phyloP scores from a whole-genome alignment of 2,888 invertebrate species.

The Bugulina stolonifera region DNA sequence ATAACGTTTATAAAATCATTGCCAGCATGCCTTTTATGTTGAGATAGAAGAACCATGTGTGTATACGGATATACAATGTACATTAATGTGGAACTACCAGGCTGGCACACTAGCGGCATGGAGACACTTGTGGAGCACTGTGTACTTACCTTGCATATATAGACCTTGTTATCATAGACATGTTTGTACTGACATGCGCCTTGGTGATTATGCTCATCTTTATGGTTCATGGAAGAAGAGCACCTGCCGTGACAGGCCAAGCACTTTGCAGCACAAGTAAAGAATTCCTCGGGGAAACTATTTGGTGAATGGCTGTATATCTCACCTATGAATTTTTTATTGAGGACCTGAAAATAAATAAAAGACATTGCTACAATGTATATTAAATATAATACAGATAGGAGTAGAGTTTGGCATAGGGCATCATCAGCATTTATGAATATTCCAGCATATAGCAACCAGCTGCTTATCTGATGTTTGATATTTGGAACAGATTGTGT shows the following conservation, averaged over 20 bases:
- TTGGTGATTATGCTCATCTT: slow-evolving; percentile 43
- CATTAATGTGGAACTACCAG: no score
- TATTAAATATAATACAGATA: neutral
- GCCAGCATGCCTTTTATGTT: no score
- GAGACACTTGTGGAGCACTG: no score
- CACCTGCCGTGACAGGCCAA: slow-evolving; percentile 62
- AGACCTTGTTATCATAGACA: slow-evolving; percentile 63
- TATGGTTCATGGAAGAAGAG: slow-evolving; percentile 52
- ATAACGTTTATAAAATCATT: no score
- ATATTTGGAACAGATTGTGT: no score
- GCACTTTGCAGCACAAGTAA: slow-evolving; percentile 68
- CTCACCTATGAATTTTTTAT: slow-evolving; percentile 69
- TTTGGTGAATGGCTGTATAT: slow-evolving; percentile 60
- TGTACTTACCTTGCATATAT: slow-evolving; percentile 48
- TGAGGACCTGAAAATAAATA: slow-evolving; percentile 58
- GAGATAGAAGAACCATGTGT: no score
- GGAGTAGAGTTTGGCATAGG: no score
- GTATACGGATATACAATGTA: no score
- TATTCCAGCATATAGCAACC: no score
- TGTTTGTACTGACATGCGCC: slow-evolving; percentile 62
- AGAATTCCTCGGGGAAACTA: slow-evolving; percentile 72
- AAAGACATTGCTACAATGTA: neutral
- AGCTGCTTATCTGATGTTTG: no score
- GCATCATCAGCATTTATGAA: no score
- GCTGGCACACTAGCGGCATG: no score